Evolutionary conservation across 37 sponge, comb jelly and placozoan genomes (phyloP), one percentile per base, ranked within the genome.

Genomic region (Eunapius fragilis): DNA sequence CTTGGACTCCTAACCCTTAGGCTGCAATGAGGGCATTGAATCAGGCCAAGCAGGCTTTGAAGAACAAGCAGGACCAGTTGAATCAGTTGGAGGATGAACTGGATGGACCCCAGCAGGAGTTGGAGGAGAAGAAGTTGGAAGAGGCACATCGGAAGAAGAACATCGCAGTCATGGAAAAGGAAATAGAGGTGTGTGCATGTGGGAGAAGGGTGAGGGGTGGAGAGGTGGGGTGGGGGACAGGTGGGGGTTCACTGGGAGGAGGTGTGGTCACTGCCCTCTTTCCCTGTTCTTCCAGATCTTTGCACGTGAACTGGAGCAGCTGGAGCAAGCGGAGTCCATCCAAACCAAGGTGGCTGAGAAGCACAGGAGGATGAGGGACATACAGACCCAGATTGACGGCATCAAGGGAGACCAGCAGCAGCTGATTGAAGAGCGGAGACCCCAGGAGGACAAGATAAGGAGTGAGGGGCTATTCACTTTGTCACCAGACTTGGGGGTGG

Each of bases 21-120:
- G 33, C 48, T 73, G 68, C 35, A 26, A 76, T 84, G 48, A 80
- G 33, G 36, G 71, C 78, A 11, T 68, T 84, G 67, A 75, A 92
- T 37, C 70, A 71, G 41, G 72, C 67, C 17, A 80, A 83, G 33
- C 34, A 86, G 32, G 34, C 68, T 17, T 78, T 88, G 50, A 67
- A 79, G 72, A 32, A 88, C 13, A 71, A 78, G 28, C 27, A 79
- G 32, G 83, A 81, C 5, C 70, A 92, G 25, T 50, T 88, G 24
- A 69, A 69, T 10, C 47, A 70, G 23, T 71, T 89, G 31, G 90
- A 81, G 69, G 95, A 92, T 67, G 74, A 83, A 73, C 36, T 92
- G 32, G 95, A 95, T 0, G 67, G 34, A 3, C 90, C 92, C 7
- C 30, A 69, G 30, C 83, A 89, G 74, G 95, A 95, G 24, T 38